Evolutionary conservation across 2,797 vertebrate genomes (phyloP), one percentile per base, ranked within the genome.

Genomic region (Hydrocynus forskahlii): DNA sequence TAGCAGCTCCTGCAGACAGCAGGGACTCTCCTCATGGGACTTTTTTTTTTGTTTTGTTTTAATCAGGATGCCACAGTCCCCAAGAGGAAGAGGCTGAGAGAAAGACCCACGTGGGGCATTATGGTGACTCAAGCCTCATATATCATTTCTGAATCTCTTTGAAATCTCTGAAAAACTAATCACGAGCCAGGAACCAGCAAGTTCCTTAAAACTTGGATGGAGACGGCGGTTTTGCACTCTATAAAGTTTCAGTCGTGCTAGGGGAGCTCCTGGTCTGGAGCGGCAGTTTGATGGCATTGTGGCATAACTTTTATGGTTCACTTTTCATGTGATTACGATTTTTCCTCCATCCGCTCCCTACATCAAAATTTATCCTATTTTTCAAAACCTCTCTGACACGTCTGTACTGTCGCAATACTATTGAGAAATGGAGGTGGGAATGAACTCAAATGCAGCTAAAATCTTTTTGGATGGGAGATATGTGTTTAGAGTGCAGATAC

Each of bases 221-320:
- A 91, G 90, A 80, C 86, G 76, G 89, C 84, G 91, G 90, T 92
- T 92, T 91, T 91, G 84, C 86, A 92, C 90, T 91, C 86, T 91
- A 89, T 92, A 91, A 92, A 92, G 86, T 89, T 89, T 86, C 78
- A 86, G 66, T 89, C 88, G 87, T 87, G 90, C 89, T 91, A 89
- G 87, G 90, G 85, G 78, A 84, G 83, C 80, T 80, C 74, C 81
- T 86, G 62, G 62, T 52, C 12, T 62, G 55, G 38, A 75, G 73
- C n/a, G 43, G 38, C 29, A 13, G 17, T 77, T 67, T 12, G 50
- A 40, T 14, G 66, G 67, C 55, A 59, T 14, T 78, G 50, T 57
- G 87, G 78, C 81, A 87, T 84, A 83, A 83, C 81, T 89, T 86
- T 88, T 81, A 85, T 83, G 79, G 62, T 87, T 88, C 78, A 84